Conservation (phyloP, 2,797 vertebrate genomes). For the Saxicola maurus region DNA sequence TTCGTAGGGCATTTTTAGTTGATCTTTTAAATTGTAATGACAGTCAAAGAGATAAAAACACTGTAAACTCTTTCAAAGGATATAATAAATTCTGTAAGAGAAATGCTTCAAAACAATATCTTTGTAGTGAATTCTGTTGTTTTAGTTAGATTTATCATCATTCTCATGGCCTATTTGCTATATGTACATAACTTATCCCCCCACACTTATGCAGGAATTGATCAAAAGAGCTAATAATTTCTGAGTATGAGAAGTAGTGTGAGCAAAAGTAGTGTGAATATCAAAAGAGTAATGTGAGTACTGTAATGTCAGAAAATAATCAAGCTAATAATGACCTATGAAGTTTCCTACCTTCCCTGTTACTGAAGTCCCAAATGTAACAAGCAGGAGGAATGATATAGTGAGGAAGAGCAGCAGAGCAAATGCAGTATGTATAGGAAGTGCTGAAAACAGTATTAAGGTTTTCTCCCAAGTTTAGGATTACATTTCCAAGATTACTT, state of each 20-base stretch:
- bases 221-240: background rate
- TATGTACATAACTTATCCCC: fast-evolving
- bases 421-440: background rate
- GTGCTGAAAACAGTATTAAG: background rate
- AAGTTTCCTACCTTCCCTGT: background rate
- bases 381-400: background rate
- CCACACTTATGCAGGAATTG: background rate
- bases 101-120: background rate
- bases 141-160: background rate
- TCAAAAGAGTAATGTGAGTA: background rate
- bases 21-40: background rate
- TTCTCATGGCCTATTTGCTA: background rate
- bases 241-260: background rate
- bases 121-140: background rate
- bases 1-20: background rate
- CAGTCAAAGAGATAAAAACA: background rate
- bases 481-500: background rate
- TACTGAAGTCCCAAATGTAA: background rate
- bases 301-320: background rate
- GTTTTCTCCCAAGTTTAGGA: background rate
- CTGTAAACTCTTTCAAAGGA: background rate
- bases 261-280: background rate
- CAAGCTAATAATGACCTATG: background rate
- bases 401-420: background rate
- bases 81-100: background rate